A percentile compares a stretch with the other conserved stretches of the same genome.
phyloP scores from a whole-genome alignment of 2,888 invertebrate genomes.

The Omphaloscelis lunosa region DNA sequence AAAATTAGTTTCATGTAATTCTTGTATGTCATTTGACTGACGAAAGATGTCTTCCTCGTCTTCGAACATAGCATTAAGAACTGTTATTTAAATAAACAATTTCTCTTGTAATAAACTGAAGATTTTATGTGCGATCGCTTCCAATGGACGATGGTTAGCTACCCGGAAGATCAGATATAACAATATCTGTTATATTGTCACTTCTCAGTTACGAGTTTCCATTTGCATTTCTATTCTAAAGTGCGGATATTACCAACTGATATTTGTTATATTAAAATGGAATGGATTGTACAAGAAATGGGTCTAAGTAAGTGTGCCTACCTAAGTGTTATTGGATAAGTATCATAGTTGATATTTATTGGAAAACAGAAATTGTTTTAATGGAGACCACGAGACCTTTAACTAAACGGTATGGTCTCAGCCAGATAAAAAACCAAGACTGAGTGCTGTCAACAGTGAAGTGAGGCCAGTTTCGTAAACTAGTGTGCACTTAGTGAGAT shows the following conservation, averaged over 20 bases:
- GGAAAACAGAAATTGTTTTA: neutral
- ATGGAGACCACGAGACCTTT: neutral
- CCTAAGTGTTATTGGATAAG: slow-evolving; percentile 1
- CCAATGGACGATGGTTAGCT: slow-evolving; percentile 14
- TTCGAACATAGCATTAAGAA: neutral
- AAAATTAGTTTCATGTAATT: slow-evolving; percentile 19
- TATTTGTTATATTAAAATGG: slow-evolving; percentile 13
- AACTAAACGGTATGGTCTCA: neutral
- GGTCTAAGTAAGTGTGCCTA: neutral
- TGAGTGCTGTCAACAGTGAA: no score
- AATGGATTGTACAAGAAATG: slow-evolving; percentile 1
- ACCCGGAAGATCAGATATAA: slow-evolving; percentile 46
- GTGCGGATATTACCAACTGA: slow-evolving; percentile 27
- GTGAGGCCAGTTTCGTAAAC: no score
- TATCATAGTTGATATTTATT: neutral
- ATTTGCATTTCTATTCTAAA: slow-evolving; percentile 47
- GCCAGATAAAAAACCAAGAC: no score
- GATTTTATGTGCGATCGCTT: slow-evolving; percentile 37
- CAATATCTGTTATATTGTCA: slow-evolving; percentile 64
- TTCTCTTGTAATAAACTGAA: slow-evolving; percentile 28
- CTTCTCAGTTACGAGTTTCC: slow-evolving; percentile 44
- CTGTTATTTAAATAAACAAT: slow-evolving; percentile 21
- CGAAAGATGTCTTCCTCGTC: slow-evolving; percentile 43
- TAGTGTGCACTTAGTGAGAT: no score
- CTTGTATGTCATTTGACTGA: slow-evolving; percentile 14